These are phyloP conservation scores for Micrasema minimum DNA, from an alignment of 1,140 invertebrate genomes.

Conservation along the genomic window DNA sequence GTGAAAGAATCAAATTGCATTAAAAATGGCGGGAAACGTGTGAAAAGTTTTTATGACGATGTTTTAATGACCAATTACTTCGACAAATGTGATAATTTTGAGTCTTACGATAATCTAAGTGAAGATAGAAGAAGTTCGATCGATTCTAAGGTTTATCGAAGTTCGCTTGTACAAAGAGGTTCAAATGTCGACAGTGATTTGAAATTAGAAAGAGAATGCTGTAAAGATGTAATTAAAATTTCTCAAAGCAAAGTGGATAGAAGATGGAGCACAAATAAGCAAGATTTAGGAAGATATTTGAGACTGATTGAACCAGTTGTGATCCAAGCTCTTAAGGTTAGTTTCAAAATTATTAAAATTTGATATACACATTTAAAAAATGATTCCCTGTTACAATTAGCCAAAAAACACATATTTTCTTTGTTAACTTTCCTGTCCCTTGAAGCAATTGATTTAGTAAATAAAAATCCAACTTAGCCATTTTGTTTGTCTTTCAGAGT, in stretches of 20 bases:
- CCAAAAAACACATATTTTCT: too few species aligned
- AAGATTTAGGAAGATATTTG: slow-evolving; percentile 82
- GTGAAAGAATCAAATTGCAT: slow-evolving; percentile 16
- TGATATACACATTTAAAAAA: too few species aligned
- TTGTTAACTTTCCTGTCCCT: too few species aligned
- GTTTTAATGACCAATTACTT: slow-evolving; percentile 35
- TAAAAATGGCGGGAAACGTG: background rate
- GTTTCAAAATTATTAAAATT: too few species aligned
- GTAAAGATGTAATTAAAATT: slow-evolving; percentile 63
- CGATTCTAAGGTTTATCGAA: slow-evolving; percentile 4
- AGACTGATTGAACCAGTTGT: slow-evolving; percentile 90
- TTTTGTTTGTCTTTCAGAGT: slow-evolving; percentile 74
- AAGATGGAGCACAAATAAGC: slow-evolving; percentile 70
- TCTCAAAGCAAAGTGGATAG: slow-evolving; percentile 62
- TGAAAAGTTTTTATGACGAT: slow-evolving; percentile 44
- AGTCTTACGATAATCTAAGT: background rate
- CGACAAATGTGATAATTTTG: slow-evolving; percentile 17
- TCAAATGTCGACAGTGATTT: slow-evolving; percentile 22
- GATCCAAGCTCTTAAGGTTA: slow-evolving; percentile 82
- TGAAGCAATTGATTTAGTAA: too few species aligned
- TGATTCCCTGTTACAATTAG: too few species aligned
- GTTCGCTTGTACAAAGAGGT: background rate
- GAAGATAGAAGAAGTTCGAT: slow-evolving; percentile 2
- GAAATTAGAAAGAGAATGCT: slow-evolving; percentile 57
- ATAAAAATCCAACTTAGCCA: too few species aligned